phyloP scores from a whole-genome alignment of 2,888 invertebrate species.

The Perdita meconis region DNA sequence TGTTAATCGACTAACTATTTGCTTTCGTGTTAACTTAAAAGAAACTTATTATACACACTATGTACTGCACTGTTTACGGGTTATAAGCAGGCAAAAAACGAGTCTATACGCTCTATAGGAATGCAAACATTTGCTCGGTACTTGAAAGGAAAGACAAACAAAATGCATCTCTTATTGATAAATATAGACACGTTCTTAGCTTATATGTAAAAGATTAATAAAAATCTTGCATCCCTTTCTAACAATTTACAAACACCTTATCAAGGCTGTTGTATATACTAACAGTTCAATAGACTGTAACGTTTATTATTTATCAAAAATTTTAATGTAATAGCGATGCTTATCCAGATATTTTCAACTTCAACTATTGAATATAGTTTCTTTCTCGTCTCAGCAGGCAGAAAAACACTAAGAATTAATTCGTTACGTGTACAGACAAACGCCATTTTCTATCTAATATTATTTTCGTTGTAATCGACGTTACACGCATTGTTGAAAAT shows the following conservation, averaged over 20 bases:
- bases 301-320: constrained; percentile 52
- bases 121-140: constrained; percentile 14
- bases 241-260: constrained; percentile 33
- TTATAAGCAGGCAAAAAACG: background rate
- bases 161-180: background rate
- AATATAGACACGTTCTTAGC: constrained; percentile 1
- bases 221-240: constrained; percentile 24
- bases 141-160: background rate
- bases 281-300: constrained; percentile 53
- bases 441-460: constrained; percentile 48
- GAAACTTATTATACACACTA: too few species aligned
- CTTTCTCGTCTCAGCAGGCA: constrained; percentile 12
- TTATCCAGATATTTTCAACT: constrained; percentile 20
- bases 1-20: background rate
- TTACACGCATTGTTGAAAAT: constrained; percentile 14
- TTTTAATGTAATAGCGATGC: constrained; percentile 40
- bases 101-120: background rate
- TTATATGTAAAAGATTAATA: constrained; percentile 31
- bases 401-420: constrained; percentile 22
- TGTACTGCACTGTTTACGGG: background rate
- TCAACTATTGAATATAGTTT: constrained; percentile 7
- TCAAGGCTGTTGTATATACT: constrained; percentile 22
- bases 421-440: constrained; percentile 35
- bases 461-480: constrained; percentile 63
- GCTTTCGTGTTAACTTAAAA: background rate